Base-by-base conservation (phyloP, 2,797 vertebrate genomes). In the Manis pentadactyla region DNA sequence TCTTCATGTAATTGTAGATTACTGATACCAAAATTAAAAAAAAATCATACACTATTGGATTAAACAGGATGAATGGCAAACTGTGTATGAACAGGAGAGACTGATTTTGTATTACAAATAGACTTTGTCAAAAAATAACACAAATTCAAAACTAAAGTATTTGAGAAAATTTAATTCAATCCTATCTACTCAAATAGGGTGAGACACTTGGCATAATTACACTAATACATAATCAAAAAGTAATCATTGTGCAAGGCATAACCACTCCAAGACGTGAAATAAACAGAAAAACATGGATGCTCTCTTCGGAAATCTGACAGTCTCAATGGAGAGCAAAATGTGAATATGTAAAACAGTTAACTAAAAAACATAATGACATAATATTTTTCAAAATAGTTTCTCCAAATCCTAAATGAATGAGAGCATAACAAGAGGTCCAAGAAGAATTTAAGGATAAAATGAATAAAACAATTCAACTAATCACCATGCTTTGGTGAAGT, bases 81-180 rank as follows among this genome's bases (percentile, higher is more conserved):
- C 63, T 89, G 7, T 92, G 2, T 91, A 7, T 53, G 8, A 96
- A 93, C 11, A 46, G 4, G 29, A 73, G 2, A 9, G 42, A 29
- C 19, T 34, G 9, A 46, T 5, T 74, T 95, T 66, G 14, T 21
- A 64, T 86, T 79, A 51, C 25, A 85, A 78, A 53, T 51, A 94
- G 2, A 1, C 31, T 64, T 90, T 18, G 39, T 39, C 9, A 77
- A 57, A 68, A 94, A 79, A 95, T 46, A 81, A 61, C 3, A 57
- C 31, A 68, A 73, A 95, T 13, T 79, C 3, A 1, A 74, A 69
- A 39, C 4, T 81, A 78, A 83, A 49, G 14, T 90, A 55, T 29
- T 74, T 81, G 37, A 74, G 49, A 86, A 94, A 84, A 61, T 81
- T 39, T 85, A 91, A 11, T 73, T 75, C 46, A 91, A 51, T 39